Evolutionary conservation across 2,888 invertebrate species (phyloP), one percentile per base, ranked within the genome.

Genomic region (Punctoribates punctum): DNA sequence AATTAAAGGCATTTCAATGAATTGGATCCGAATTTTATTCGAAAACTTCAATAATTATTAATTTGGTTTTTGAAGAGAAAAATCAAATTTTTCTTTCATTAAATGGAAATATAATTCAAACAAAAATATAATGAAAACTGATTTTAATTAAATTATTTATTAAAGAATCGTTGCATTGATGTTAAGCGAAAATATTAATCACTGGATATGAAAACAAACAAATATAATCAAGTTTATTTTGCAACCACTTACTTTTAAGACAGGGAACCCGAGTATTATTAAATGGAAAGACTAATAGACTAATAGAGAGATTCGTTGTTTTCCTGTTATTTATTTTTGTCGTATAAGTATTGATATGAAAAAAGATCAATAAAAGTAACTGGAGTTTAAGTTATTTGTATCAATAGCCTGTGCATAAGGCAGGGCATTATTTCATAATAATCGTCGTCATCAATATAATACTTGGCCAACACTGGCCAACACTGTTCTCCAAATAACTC

Each of bases 401-500:
- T 67, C 65, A 67, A 67, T 67, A 67, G 65, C 72, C 46, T 46
- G 46, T 72, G 72, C 72, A 72, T 72, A 72, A 42, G 72, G 72
- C 72, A 20, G 60, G 65, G 72, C 72, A 72, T 72, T 72, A 72
- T 72, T 72, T 42, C 72, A 72, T 72, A 20, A 72, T 72, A 72
- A 72, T 72, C 72, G 27, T 72, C 29, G 34, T 67, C 72, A 72
- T 72, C 72, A 72, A 72, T 72, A 72, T 72, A 72, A 72, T 72
- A 42, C 72, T 48, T 25, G 42, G 25, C 38, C 72, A 72, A 72
- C 46, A 72, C 72, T 25, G 42, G 25, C 38, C 72, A 72, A 72
- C 46, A 72, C 72, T 72, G 72, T 72, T 72, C 72, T 46, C 72
- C 48, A 72, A 72, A 72, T 72, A 72, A 72, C 72, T 72, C 72